Percentiles rank a stretch among this genome's conserved stretches.
phyloP scores from a whole-genome alignment of 2,113 vertebrate species.

The Labeo rohita region DNA sequence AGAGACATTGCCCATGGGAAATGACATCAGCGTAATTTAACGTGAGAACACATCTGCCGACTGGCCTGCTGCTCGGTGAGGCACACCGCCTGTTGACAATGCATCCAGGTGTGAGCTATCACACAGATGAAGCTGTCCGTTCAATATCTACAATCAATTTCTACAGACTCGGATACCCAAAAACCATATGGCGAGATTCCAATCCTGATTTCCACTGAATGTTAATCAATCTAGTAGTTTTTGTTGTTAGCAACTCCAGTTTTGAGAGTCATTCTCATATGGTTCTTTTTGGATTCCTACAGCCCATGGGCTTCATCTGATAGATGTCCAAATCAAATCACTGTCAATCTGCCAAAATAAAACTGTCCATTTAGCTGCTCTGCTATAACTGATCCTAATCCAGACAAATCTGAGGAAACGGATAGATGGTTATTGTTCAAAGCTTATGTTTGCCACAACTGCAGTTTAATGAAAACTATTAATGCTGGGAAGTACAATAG shows the following conservation, averaged over 20 bases:
- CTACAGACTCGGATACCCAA: neutral
- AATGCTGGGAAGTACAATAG: neutral
- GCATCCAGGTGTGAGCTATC: constrained; percentile 41
- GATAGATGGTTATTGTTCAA: neutral
- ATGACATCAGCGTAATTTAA: constrained; percentile 54
- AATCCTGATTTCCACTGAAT: constrained; percentile 1
- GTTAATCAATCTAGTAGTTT: constrained; percentile 20
- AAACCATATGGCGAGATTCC: constrained; percentile 32
- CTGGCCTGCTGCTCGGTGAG: constrained; percentile 13
- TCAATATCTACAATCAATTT: constrained; percentile 21
- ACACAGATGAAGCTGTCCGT: constrained; percentile 7
- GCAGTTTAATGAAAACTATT: neutral
- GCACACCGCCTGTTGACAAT: constrained; percentile 1
- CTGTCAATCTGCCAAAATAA: constrained; percentile 32
- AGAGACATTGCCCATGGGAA: constrained; percentile 32
- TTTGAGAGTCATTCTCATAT: constrained; percentile 18
- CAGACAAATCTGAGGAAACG: neutral
- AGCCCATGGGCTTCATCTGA: neutral
- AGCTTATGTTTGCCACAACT: neutral
- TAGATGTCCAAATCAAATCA: constrained; percentile 36
- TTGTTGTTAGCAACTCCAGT: constrained; percentile 6
- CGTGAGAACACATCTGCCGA: constrained; percentile 50
- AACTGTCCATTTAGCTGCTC: constrained; percentile 22
- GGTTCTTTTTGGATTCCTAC: neutral
- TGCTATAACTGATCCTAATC: neutral